Evolutionary conservation across 2,888 invertebrate genomes (phyloP).

Genomic region (Hydriomena furcata): DNA sequence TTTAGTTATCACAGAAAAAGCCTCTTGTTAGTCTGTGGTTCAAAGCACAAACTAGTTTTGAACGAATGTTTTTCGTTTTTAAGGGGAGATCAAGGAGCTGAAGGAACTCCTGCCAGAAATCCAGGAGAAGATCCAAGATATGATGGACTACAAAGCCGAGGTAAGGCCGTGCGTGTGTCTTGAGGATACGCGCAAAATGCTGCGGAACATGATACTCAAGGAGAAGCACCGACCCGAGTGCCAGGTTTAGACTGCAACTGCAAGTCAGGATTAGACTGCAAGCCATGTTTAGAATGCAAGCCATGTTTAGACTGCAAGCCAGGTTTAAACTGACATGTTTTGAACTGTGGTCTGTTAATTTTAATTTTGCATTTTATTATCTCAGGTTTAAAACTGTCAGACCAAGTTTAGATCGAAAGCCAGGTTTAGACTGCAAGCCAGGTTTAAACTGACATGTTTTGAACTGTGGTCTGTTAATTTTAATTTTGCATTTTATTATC

Average conservation of each 20-base stretch:
- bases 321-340: not conserved
- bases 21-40: too few relatives aligned
- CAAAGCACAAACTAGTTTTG: too few relatives aligned
- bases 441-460: not conserved
- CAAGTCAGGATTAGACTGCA: not conserved
- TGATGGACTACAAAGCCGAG: constrained; percentile 91
- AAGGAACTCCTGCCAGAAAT: constrained; percentile 94
- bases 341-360: not conserved
- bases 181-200: constrained; percentile 69
- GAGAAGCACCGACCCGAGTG: constrained; percentile 49
- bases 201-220: constrained; percentile 65
- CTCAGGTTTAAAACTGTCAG: too few relatives aligned
- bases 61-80: not conserved
- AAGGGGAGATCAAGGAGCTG: constrained; percentile 90
- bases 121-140: constrained; percentile 93
- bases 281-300: not conserved
- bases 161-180: constrained; percentile 82
- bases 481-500: too few relatives aligned
- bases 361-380: too few relatives aligned
- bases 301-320: not conserved
- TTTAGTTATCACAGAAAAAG: too few relatives aligned
- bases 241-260: constrained; percentile 27
- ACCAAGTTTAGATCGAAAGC: constrained; percentile 29
- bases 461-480: not conserved
- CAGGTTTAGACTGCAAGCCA: too few relatives aligned